Percentiles rank a stretch among this genome's conserved stretches.
Evolutionary conservation across 2,797 vertebrate genomes (phyloP).

Genomic region (Phoeniculus purpureus): DNA sequence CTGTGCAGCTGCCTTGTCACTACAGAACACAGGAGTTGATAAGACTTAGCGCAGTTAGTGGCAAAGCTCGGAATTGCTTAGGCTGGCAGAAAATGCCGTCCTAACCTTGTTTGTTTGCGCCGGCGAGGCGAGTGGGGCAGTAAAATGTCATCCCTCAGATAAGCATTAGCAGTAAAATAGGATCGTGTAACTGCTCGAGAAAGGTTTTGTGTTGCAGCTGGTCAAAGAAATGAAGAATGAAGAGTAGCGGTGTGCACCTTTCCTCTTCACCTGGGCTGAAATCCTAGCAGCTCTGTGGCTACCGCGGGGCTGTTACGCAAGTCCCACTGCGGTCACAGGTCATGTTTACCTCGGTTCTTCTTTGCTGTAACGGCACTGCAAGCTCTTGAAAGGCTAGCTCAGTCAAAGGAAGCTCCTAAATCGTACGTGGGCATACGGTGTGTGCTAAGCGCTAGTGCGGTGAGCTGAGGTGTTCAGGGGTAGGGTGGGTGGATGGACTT

Average conservation of each 20-base stretch:
- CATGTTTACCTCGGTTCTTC: neutral
- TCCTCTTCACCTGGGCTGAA: neutral
- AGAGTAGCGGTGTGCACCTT: neutral
- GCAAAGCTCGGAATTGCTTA: neutral
- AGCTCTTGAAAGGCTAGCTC: neutral
- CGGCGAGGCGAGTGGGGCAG: neutral
- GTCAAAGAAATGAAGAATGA: neutral
- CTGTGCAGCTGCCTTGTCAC: neutral
- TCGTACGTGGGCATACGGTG: neutral
- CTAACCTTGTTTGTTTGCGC: neutral
- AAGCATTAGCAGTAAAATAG: neutral
- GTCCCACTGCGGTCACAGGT: neutral
- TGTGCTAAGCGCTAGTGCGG: neutral
- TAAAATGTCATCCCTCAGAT: neutral
- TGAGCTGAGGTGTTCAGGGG: too few relatives aligned
- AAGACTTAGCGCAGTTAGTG: neutral
- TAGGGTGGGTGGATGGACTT: too few relatives aligned
- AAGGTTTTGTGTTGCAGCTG: neutral
- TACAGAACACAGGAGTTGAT: neutral
- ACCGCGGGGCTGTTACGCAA: neutral
- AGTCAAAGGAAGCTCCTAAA: neutral
- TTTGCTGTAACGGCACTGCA: neutral
- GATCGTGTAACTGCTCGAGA: neutral
- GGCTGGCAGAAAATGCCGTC: neutral
- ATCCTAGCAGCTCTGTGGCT: neutral